These are phyloP conservation scores for Leucophenga varia DNA, from an alignment of 1,140 invertebrate species.

Conservation along the genomic window DNA sequence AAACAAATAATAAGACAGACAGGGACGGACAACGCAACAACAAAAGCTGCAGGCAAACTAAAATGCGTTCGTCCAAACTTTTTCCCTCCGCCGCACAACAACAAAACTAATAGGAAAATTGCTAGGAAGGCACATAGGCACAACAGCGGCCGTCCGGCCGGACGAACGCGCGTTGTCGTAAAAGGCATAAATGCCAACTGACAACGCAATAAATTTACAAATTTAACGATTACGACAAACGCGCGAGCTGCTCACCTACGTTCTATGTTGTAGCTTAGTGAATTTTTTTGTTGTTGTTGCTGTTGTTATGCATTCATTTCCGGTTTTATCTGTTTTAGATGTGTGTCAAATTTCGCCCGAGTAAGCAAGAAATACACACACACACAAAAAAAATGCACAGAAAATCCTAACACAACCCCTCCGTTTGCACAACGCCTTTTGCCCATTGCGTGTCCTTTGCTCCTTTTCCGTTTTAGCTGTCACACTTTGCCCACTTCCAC, in stretches of 20 bases:
- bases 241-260: neutral
- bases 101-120: too few relatives aligned
- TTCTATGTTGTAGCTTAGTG: neutral
- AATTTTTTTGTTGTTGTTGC: conserved; percentile 7
- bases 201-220: conserved; percentile 23
- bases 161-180: conserved; percentile 13
- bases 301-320: conserved; percentile 27
- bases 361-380: too few relatives aligned
- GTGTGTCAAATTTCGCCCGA: conserved; percentile 24
- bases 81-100: too few relatives aligned
- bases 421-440: neutral
- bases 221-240: conserved; percentile 26
- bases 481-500: neutral
- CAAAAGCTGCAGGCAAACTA: neutral
- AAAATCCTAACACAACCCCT: neutral
- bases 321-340: conserved; percentile 23
- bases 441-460: neutral
- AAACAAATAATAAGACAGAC: too few relatives aligned
- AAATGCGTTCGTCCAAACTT: too few relatives aligned
- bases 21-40: too few relatives aligned
- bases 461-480: neutral
- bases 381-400: too few relatives aligned
- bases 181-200: conserved; percentile 8
- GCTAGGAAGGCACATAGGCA: too few relatives aligned
- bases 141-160: too few relatives aligned